Percentiles rank a stretch among this genome's conserved stretches.
Evolutionary conservation across 2,888 invertebrate species (phyloP).

Genomic region (Ornithoptera alexandrae): DNA sequence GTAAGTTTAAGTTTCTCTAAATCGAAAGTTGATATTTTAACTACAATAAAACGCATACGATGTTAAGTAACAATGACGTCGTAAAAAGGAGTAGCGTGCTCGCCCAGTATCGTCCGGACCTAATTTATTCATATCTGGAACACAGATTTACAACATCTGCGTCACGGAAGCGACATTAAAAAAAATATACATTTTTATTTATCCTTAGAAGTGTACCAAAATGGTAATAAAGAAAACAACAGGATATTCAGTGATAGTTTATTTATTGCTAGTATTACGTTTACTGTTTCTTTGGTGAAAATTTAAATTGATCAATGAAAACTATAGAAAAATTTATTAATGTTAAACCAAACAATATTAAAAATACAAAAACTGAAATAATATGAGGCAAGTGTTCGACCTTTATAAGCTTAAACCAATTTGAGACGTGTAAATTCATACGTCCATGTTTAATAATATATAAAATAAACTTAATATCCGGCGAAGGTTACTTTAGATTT

Average conservation of each 20-base stretch:
- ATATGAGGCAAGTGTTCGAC: constrained; percentile 25
- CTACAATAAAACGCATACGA: no score
- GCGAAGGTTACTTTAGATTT: no score
- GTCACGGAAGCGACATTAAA: no score
- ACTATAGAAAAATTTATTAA: constrained; percentile 47
- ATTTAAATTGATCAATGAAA: constrained; percentile 54
- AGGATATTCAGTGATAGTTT: constrained; percentile 63
- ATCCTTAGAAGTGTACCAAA: not conserved
- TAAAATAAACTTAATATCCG: no score
- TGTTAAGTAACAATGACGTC: no score
- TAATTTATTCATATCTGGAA: no score
- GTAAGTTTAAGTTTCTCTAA: no score
- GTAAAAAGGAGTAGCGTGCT: no score
- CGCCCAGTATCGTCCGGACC: no score
- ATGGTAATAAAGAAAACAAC: constrained; percentile 31
- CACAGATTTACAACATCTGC: no score
- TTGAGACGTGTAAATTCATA: constrained; percentile 1
- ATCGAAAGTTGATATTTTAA: no score
- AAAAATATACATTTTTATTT: no score
- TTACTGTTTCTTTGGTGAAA: constrained; percentile 75
- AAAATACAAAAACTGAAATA: constrained; percentile 21
- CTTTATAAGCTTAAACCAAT: constrained; percentile 21
- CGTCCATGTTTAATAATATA: not conserved
- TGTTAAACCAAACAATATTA: constrained; percentile 24
- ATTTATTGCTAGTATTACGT: constrained; percentile 73